Evolutionary conservation across 1,140 invertebrate species (phyloP), one percentile per base, ranked within the genome.

Genomic region (Geopemphigus sp.): DNA sequence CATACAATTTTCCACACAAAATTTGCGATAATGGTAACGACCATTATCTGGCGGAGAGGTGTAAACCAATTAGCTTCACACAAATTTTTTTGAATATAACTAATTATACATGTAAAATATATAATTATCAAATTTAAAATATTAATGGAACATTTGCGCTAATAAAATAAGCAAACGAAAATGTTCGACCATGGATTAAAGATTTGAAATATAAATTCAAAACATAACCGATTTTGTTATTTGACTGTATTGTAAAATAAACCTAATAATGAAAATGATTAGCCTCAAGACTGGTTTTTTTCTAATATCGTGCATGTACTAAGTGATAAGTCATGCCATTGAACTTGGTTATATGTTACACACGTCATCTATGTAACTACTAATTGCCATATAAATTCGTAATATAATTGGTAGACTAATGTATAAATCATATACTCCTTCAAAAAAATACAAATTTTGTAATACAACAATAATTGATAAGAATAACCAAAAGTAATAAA

Each of bases 201-300:
- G 19, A 45, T 15, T 66, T 29, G 12, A 66, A 66, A 66, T 39
- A 22, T 66, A 15, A 61, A 66, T 39, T n/a, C 19, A 45, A 32
- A 19, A n/a, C 24, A 64, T 32, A 22, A 66, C 63, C n/a, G 63
- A 32, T 66, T 66, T 2, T 66, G 32, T 39, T 45, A 32, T 32
- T 61, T 61, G 12, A 66, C 63, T 45, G 5, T 17, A 32, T 1
- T n/a, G 29, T 11, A 39, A 39, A 26, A 12, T 24, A 17, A 6
- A 63, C 32, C 15, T 63, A n/a, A 63, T 63, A 63, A 32, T 63
- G 61, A 63, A 63, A 63, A 63, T 32, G 29, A 63, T 63, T n/a
- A 19, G 32, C 1, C 29, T 19, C 1, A 39, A n/a, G 29, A 66
- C 32, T 32, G 32, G 29, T 66, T 66, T 39, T 64, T 39, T 39